phyloP scores from a whole-genome alignment of 2,888 invertebrate species.

The Temnothorax rugatulus region DNA sequence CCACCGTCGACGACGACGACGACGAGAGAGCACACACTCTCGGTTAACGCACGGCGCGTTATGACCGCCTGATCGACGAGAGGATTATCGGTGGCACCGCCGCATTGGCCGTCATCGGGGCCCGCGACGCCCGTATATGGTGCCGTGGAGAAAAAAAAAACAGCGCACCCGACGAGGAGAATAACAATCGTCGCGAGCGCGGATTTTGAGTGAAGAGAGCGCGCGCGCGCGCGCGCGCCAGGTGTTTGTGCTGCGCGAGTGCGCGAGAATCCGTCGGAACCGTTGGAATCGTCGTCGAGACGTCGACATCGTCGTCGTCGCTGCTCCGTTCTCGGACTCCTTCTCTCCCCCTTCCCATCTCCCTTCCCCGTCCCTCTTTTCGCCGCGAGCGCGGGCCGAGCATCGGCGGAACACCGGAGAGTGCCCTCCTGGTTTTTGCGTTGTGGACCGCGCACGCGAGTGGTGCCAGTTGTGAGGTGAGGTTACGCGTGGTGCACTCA shows the following conservation, averaged over 20 bases:
- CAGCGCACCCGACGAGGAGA: constrained; percentile 1
- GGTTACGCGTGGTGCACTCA: constrained; percentile 77
- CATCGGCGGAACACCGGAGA: constrained; percentile 34
- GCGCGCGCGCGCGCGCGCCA: neutral
- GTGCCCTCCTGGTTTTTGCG: constrained; percentile 60
- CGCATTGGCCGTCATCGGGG: neutral
- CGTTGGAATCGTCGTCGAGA: neutral
- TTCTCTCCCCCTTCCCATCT: neutral
- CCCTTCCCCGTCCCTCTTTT: neutral
- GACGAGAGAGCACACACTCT: constrained; percentile 3
- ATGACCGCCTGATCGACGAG: constrained; percentile 33
- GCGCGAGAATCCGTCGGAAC: neutral
- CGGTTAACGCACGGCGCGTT: constrained; percentile 11
- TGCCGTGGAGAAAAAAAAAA: constrained; percentile 7
- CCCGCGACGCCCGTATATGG: constrained; percentile 28
- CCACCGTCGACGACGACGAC: constrained; percentile 5
- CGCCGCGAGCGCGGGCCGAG: neutral
- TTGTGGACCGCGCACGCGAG: constrained; percentile 77
- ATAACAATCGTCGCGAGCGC: constrained; percentile 7
- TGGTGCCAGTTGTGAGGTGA: constrained; percentile 71
- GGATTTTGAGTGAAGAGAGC: constrained; percentile 20
- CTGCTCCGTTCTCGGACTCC: neutral
- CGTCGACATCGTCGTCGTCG: neutral
- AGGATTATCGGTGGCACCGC: neutral
- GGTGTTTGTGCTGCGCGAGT: neutral